Percentiles rank a stretch among this genome's conserved stretches.
Evolutionary conservation across 2,888 invertebrate genomes (phyloP).

Genomic region (Tupiocoris notatus): DNA sequence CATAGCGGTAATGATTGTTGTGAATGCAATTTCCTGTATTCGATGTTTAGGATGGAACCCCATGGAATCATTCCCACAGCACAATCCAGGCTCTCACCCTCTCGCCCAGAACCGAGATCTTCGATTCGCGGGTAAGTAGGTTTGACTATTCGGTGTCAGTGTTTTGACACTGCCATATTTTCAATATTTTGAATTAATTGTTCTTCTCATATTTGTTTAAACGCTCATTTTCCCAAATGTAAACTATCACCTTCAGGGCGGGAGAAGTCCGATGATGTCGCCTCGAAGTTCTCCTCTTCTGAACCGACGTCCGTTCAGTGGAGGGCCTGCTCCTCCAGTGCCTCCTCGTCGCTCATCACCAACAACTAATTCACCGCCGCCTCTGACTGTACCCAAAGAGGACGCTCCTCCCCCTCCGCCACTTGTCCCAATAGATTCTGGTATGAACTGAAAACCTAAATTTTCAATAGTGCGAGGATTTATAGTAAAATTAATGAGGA

Average conservation of each 20-base stretch:
- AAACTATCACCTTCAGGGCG: slow-evolving; percentile 54
- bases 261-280: slow-evolving; percentile 60
- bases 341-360: slow-evolving; percentile 64
- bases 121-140: slow-evolving; percentile 54
- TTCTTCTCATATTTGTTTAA: too few species aligned
- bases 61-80: slow-evolving; percentile 59
- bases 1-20: too few species aligned
- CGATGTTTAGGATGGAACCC: slow-evolving; percentile 55
- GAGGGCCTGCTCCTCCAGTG: slow-evolving; percentile 60
- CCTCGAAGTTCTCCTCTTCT: slow-evolving; percentile 61
- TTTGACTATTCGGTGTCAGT: too few species aligned
- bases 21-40: not conserved
- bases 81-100: slow-evolving; percentile 59
- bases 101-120: slow-evolving; percentile 57
- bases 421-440: not conserved
- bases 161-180: too few species aligned
- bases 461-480: too few species aligned
- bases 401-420: slow-evolving; percentile 56
- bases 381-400: slow-evolving; percentile 54
- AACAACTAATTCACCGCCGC: slow-evolving; percentile 50
- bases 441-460: too few species aligned
- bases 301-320: slow-evolving; percentile 49
- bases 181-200: too few species aligned
- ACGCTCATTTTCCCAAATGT: not conserved
- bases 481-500: too few species aligned